Percentiles rank a stretch among this genome's conserved stretches.
These are phyloP conservation scores for Pherbina coryleti DNA, from an alignment of 2,888 invertebrate genomes.

Conservation along the genomic window DNA sequence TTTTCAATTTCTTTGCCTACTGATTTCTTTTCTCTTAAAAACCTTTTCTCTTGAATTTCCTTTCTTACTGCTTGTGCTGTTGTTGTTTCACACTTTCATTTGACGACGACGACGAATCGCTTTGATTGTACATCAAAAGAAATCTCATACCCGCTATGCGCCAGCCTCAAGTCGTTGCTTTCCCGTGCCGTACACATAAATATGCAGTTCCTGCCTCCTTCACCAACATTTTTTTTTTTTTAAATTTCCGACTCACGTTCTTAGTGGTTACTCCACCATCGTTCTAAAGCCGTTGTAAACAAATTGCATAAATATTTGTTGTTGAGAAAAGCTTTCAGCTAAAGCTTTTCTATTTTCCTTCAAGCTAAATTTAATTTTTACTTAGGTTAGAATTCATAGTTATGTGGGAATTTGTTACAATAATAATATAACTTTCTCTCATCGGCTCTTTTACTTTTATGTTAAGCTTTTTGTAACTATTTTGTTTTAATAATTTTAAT, in stretches of 20 bases:
- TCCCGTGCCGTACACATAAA: not conserved
- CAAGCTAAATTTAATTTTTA: conserved; percentile 17
- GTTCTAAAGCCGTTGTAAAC: conserved; percentile 13
- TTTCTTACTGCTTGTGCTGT: too few species aligned
- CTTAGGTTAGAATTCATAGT: not conserved
- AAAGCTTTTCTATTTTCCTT: not conserved
- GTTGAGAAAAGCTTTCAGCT: conserved; percentile 5
- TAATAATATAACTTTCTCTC: not conserved
- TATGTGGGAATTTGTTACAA: not conserved
- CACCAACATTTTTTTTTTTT: not conserved
- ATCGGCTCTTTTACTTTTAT: not conserved
- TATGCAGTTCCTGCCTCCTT: not conserved
- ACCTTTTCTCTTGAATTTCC: not conserved
- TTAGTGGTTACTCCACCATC: not conserved
- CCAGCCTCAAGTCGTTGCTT: too few species aligned
- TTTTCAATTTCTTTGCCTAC: not conserved
- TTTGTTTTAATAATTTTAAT: not conserved
- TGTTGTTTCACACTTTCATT: too few species aligned
- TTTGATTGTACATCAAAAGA: too few species aligned
- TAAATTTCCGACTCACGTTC: not conserved
- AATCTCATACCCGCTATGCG: too few species aligned
- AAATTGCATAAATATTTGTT: conserved; percentile 29
- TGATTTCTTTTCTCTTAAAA: not conserved
- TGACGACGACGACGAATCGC: too few species aligned
- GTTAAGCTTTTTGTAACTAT: not conserved